Base-by-base conservation (phyloP, 2,797 vertebrate genomes). In the Acipenser ruthenus region DNA sequence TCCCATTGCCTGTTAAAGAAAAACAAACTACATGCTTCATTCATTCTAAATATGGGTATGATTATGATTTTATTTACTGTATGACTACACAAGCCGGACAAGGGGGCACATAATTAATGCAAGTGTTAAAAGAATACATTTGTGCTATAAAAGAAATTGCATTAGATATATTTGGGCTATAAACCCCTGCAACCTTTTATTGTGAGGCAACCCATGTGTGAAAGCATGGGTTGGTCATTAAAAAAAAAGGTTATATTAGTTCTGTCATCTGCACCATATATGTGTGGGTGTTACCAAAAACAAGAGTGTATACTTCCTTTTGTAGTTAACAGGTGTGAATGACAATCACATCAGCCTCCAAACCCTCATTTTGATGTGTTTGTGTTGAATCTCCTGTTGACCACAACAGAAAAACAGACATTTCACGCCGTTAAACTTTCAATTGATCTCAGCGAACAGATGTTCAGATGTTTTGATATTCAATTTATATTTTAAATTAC, bases 91-190 rank as follows among this genome's bases (percentile, higher is more conserved):
- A 56, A 50, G 53, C 9, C 37, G 50, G 50, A 62, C 68, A 50
- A n/a, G 37, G 11, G 68, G 60, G 18, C 60, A 70, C 73, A 71
- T 71, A 75, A 76, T 70, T 74, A 82, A 80, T 83, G 71, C 68
- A 75, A 77, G 79, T 80, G 81, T 87, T 75, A 79, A 75, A 69
- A 74, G 82, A 70, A 76, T 69, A 78, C 75, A 76, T 82, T 80
- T 78, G 81, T 81, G 83, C 80, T 74, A 70, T 81, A 80, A 79
- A 82, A 89, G 86, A 90, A 88, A 89, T 88, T 89, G 81, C 85
- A 72, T 74, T 80, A 78, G 77, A 86, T 87, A 87, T 84, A 87
- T 83, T 86, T 78, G 73, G 79, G 75, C 78, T 78, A 78, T 88
- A 87, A 90, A 90, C 82, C 71, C 74, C 79, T 81, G 84, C 83